Evolutionary conservation across 2,888 invertebrate species (phyloP), one percentile per base, ranked within the genome.

Genomic region (Hypercompe scribonia): DNA sequence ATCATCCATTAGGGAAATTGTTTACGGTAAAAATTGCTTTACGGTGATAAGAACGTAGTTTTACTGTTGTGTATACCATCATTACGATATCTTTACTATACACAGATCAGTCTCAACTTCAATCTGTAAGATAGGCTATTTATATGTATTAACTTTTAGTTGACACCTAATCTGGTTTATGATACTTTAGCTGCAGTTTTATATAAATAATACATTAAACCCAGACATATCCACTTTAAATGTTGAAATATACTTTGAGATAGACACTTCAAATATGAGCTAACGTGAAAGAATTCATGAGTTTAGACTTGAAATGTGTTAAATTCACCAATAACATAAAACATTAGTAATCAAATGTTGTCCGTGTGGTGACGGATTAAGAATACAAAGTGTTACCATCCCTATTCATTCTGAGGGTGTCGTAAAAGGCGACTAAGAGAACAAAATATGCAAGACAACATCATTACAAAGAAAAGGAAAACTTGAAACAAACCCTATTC

Each of bases 151-250:
- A 13, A 33, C 66, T 33, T 24, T 24, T 46, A 66, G 24, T 66
- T 28, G 66, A 66, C 66, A 46, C 5, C 24, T 21, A 39, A 66
- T 66, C 66, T 66, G 66, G 46, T 2, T 33, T 46, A 24, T 66
- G 46, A 46, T 18, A 66, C 46, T 66, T 61, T 15, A 61, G 15
- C 61, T 61, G 18, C 24, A 66, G 4, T 46, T 21, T 21, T 10
- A 42, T 46, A 46, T 46, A 66, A 66, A 66, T 46, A 66, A 46
- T 66, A 46, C 33, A 66, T 36, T 46, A 46, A 33, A 46, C 33
- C 13, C 11, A 13, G 31, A 24, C 33, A 33, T 46, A 66, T 2
- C 61, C 18, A 61, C 31, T 61, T 61, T 31, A 61, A 61, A 18
- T 61, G 61, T 61, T 61, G 31, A 31, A 61, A 61, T 7, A 24